Evolutionary conservation across 2,113 vertebrate genomes (phyloP), one percentile per base, ranked within the genome.

Genomic region (Alethe diademata): DNA sequence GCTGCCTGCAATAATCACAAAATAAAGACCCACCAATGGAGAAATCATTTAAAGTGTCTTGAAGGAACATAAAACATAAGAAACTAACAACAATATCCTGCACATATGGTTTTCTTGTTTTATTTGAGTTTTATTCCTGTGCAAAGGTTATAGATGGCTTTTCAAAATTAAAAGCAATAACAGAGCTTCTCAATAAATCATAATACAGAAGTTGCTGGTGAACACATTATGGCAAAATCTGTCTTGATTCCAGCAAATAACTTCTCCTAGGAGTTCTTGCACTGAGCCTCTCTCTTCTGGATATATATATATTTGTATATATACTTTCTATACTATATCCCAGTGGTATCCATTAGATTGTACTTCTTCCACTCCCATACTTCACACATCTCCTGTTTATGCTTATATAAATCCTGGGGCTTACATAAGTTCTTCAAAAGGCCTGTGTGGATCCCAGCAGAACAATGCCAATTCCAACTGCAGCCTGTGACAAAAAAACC

Each of bases 101-200:
- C 93, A 83, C 90, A 94, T 88, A 91, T 71, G 88, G 83, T 62
- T 94, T 95, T 73, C 72, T 64, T 45, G 43, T 45, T 45, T 45
- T 45, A 45, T 45, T 45, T 35, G 72, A 78, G 38, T 80, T 83
- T 88, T 82, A 84, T 88, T 92, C 79, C 72, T 78, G 48, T 58
- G 75, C 87, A 86, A 38, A 62, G 56, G 79, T 92, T 94, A 93
- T 92, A 92, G 90, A 94, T 93, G 78, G 45, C 58, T 90, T 79
- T 88, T 92, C 83, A 76, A 88, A 96, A 96, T 95, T 90, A 97
- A 94, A 92, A 86, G 75, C 94, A 95, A 45, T 93, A 94, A 88
- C 54, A 73, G 25, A 92, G 64, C 42, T 76, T 69, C 78, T 83
- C 88, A 79, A 73, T 96, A 93, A 90, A 97, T 92, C 86, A 88